phyloP scores from a whole-genome alignment of 2,888 invertebrate species.

The Dasysyrphus tricinctus region DNA sequence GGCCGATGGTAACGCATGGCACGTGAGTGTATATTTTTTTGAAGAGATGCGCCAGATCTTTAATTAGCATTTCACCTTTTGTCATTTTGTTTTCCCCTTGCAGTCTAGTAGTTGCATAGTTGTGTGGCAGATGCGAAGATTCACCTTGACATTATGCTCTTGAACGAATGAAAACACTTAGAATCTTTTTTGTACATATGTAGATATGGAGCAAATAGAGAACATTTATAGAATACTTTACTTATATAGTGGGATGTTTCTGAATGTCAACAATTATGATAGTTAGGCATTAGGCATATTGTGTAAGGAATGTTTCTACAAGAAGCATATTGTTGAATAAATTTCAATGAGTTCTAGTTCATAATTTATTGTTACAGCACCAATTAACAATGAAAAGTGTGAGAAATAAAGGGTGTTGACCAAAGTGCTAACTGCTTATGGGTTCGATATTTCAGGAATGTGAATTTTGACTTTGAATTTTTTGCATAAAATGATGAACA shows the following conservation, averaged over 20 bases:
- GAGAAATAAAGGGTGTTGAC: no score
- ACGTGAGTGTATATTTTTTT: slow-evolving; percentile 35
- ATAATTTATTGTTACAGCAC: background rate
- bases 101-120: background rate
- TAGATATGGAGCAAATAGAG: background rate
- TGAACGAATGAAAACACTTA: slow-evolving; percentile 32
- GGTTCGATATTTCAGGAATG: no score
- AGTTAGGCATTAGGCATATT: background rate
- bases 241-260: background rate
- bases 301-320: background rate
- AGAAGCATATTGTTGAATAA: background rate
- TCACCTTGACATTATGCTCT: slow-evolving; percentile 59
- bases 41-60: slow-evolving; percentile 35
- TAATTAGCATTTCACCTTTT: slow-evolving; percentile 50
- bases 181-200: background rate
- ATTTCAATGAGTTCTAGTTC: background rate
- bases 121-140: slow-evolving; percentile 21
- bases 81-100: slow-evolving; percentile 16
- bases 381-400: no score
- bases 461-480: no score
- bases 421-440: no score
- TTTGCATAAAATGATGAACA: no score
- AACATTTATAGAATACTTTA: background rate
- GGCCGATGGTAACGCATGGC: slow-evolving; percentile 7
- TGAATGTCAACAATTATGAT: background rate